Evolutionary conservation across 2,888 invertebrate genomes (phyloP), one percentile per base, ranked within the genome.

Genomic region (Panopea generosa): DNA sequence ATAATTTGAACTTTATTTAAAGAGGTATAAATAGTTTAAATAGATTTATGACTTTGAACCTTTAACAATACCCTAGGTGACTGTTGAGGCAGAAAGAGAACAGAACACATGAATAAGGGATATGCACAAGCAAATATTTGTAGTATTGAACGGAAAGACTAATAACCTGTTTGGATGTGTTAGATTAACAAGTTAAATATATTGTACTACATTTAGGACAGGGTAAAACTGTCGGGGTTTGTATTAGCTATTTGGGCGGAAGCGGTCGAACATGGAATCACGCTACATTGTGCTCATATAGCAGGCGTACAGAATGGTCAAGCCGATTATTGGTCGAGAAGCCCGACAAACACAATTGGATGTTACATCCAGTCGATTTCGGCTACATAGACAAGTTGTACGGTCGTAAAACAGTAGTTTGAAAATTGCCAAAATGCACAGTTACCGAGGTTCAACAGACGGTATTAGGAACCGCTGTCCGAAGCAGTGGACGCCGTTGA

Each of bases 261-360:
- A 29, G 67, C 67, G 14, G 26, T 67, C 20, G 71, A 68, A 11
- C 60, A 77, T 50, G 62, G 56, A 20, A 67, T 67, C 40, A 47
- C 61, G 29, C 47, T 75, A 2, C 53, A 29, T 16, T 68, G 56
- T 22, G 56, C 68, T 20, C 63, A 74, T 59, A 62, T 70, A 20
- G 22, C 75, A 22, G 70, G 75, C 16, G 47, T 20, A 40, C 11
- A 43, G 7, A 75, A 76, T 57, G 24, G n/a, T 14, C 16, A 43
- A 33, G 67, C 71, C 4, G 77, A 77, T 40, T 43, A 26, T n/a
- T 72, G 66, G 68, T 77, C 77, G 9, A 50, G 61, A 43, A 55
- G 16, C 57, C 60, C 14, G 63, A 50, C 68, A 70, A 66, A 56
- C 33, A 66, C 75, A 59, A 59, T 18, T 75, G 69, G 75, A 55